These are phyloP conservation scores for Acrossocheilus wenchowensis DNA, from an alignment of 2,797 vertebrate species.

Conservation along the genomic window DNA sequence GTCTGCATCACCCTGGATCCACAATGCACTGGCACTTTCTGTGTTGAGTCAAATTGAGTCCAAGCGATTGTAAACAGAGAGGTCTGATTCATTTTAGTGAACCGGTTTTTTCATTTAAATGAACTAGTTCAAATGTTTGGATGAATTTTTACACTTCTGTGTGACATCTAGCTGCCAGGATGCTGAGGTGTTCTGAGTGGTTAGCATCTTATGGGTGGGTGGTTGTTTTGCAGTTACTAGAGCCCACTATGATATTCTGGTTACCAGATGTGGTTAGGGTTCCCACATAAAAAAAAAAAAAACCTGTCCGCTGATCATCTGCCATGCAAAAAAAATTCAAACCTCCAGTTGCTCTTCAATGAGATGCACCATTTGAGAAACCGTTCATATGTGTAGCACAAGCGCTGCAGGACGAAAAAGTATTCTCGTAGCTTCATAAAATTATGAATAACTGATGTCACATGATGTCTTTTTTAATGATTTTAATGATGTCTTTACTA, in stretches of 20 bases:
- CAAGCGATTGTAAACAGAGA: neutral
- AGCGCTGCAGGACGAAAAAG: neutral
- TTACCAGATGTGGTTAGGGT: neutral
- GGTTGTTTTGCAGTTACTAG: neutral
- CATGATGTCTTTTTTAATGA: too few relatives aligned
- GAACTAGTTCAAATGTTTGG: neutral
- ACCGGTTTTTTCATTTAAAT: constrained; percentile 1
- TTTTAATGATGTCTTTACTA: neutral
- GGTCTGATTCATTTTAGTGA: neutral
- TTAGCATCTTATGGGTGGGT: neutral
- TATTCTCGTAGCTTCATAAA: too few relatives aligned
- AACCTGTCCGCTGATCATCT: too few relatives aligned
- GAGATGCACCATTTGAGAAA: neutral
- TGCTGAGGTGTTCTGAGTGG: neutral
- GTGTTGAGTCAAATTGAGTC: neutral
- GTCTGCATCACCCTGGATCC: constrained; percentile 48
- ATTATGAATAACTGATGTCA: neutral
- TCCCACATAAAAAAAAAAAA: neutral
- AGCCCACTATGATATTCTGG: neutral
- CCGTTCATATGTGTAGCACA: neutral
- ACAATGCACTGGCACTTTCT: constrained; percentile 42
- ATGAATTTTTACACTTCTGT: neutral
- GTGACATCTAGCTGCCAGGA: neutral
- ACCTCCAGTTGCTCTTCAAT: neutral
- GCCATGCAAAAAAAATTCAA: neutral